Base-by-base conservation (phyloP, 2,113 vertebrate species). In the Catagonus wagneri region DNA sequence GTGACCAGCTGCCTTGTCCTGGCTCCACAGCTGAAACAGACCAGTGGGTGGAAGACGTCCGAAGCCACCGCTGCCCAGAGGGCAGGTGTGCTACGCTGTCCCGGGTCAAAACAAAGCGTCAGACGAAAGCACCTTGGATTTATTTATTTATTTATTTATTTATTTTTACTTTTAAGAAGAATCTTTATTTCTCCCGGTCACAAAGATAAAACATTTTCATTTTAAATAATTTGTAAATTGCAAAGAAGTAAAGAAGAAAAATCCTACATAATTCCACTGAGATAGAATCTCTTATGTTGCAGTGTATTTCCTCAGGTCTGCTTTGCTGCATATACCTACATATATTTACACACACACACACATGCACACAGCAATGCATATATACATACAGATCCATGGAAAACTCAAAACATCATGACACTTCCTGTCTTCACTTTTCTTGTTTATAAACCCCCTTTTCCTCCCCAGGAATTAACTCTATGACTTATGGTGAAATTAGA, bases 361-460 rank as follows among this genome's bases (percentile, higher is more conserved):
- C 34, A 23, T 19, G 32, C 20, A 58, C 10, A 92, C 8, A 23
- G 17, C 56, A 7, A 65, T 32, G 29, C 34, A 87, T 12, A 66
- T 29, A n/a, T 13, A n/a, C 2, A 10, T 8, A n/a, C 50, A 83
- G 23, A 76, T 12, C 61, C 2, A 65, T 44, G 39, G 22, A 72
- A 52, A 56, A 36, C 61, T n/a, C 25, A 39, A 69, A 54, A 7
- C 25, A 32, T 44, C 6, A 15, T 84, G 79, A 78, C 17, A 39
- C 22, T 27, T 90, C 52, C 32, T 12, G 93, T 58, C 90, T 32
- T 91, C 54, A 34, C 16, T 94, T 58, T 94, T 74, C 29, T 86
- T 9, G n/a, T 39, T 78, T 54, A 54, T 32, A n/a, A 61, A 63
- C 25, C 39, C 16, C 36, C 7, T 34, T 61, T 63, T n/a, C 50